A percentile compares a stretch with the other conserved stretches of the same genome.
These are phyloP conservation scores for Rhabdophis nuchalis DNA, from an alignment of 2,797 vertebrate species.

Conservation along the genomic window DNA sequence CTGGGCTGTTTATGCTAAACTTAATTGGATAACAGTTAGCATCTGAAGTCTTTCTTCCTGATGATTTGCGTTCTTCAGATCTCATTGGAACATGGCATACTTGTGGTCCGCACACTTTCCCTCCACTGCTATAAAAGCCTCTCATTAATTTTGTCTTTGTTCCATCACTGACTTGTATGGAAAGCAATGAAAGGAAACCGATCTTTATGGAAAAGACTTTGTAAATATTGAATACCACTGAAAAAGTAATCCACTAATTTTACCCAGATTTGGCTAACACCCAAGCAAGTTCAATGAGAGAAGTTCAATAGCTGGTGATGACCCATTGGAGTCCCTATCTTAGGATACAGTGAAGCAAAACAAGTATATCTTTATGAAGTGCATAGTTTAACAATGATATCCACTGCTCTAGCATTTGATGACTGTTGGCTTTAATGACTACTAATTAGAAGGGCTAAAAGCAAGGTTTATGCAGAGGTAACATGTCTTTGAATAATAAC, in stretches of 20 bases:
- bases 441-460: not conserved
- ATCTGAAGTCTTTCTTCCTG: slow-evolving; percentile 58
- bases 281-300: slow-evolving; percentile 37
- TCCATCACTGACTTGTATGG: slow-evolving; percentile 42
- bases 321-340: not conserved
- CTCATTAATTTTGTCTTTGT: slow-evolving; percentile 57
- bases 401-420: not conserved
- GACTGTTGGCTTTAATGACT: not conserved
- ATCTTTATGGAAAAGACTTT: slow-evolving; percentile 16
- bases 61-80: slow-evolving; percentile 8
- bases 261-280: slow-evolving; percentile 49
- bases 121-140: slow-evolving; percentile 50
- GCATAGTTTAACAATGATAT: not conserved
- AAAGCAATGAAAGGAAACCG: slow-evolving; percentile 31
- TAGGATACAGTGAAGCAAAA: not conserved
- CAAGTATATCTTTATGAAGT: not conserved
- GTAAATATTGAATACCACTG: slow-evolving; percentile 29
- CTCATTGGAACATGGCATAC: slow-evolving; percentile 44
- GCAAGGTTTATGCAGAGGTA: not conserved
- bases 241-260: slow-evolving; percentile 42
- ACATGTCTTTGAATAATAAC: too few relatives aligned
- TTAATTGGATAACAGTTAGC: slow-evolving; percentile 71
- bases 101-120: slow-evolving; percentile 51
- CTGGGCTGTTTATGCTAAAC: slow-evolving; percentile 65
- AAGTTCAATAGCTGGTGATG: slow-evolving; percentile 3